Base-by-base conservation (phyloP, 2,888 invertebrate genomes). In the Agrotis clavis region DNA sequence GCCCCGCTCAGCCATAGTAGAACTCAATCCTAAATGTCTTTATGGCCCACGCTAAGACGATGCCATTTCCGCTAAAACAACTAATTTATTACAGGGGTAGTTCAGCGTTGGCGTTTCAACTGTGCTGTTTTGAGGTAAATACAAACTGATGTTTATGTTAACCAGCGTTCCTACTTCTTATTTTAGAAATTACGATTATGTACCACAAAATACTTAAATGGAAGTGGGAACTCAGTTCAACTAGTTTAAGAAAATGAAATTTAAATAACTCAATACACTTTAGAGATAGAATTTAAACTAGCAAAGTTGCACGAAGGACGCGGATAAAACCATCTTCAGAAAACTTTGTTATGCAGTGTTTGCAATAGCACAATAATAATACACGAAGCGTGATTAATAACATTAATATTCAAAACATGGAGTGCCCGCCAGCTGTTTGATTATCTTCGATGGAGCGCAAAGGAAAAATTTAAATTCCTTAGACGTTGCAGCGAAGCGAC, bases 401-500 rank as follows among this genome's bases (percentile, higher is more conserved):
- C 83, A 90, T 92, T 92, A 92, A 90, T 93, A 93, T 93, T 93
- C 93, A 90, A 91, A 91, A 90, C 92, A 89, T 90, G 90, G 75
- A 87, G 83, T 82, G 83, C 83, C 86, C 88, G 89, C 88, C 91
- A 90, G 92, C 92, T 92, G 90, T 91, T 92, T 93, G 92, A 93
- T 93, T 93, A 92, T 92, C 91, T 91, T 90, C 91, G 88, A 89
- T 89, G 87, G 86, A 89, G 88, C 88, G 88, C 78, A 83, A 84
- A 86, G 87, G 87, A 87, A 90, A 88, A 91, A 88, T 92, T 93
- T 92, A 92, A 90, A 93, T 92, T 93, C 91, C 87, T 89, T 86
- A 86, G 90, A 88, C 89, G 89, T 86, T 86, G 81, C 86, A 86
- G 73, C 74, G 73, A 80, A 84, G 80, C 85, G 83, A 83, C 80